Base-by-base conservation (phyloP, 2,888 invertebrate species). In the Andricus curvator region DNA sequence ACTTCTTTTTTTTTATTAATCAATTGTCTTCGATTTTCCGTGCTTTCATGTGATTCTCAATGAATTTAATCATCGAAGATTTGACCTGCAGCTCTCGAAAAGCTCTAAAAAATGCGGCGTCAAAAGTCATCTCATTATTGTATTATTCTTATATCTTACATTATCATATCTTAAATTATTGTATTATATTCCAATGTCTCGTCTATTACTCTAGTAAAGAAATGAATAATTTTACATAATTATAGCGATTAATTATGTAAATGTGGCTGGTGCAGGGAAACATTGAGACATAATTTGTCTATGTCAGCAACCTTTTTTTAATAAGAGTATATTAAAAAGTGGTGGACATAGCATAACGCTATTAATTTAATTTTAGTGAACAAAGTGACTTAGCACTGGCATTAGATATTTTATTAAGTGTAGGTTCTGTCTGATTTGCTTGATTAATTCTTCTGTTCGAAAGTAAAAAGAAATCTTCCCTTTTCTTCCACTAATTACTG, bases 261-360 rank as follows among this genome's bases (percentile, higher is more conserved):
- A 85, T 83, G 84, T 84, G 83, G 81, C 83, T 85, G 85, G 83
- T 85, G 81, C 83, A 81, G 79, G 81, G 81, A 83, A 84, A 80
- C 80, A 83, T 67, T 78, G 74, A 79, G 78, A 80, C 65, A 78
- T 78, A 33, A 37, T 29, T 56, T 74, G 64, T 78, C 78, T 66
- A 68, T 81, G 74, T 64, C 11, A 33, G 13, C 56, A 56, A 56
- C 29, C 9, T 56, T 51, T 70, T 25, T 74, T 48, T 15, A 74
- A 33, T 74, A 56, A 11, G 33, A 56, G 15, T 56, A 56, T 20
- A 56, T 56, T 56, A 56, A 56, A 44, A 74, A 74, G 13, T 33
- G 20, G 13, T 74, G 33, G 33, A n/a, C 6, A 56, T 56, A 74
- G 33, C 37, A 20, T 74, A 56, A 56, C 9, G 51, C 68, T 41